Percentiles rank a stretch among this genome's conserved stretches.
Conservation (phyloP, 2,113 vertebrate genomes). For the Ictidomys tridecemlineatus region DNA sequence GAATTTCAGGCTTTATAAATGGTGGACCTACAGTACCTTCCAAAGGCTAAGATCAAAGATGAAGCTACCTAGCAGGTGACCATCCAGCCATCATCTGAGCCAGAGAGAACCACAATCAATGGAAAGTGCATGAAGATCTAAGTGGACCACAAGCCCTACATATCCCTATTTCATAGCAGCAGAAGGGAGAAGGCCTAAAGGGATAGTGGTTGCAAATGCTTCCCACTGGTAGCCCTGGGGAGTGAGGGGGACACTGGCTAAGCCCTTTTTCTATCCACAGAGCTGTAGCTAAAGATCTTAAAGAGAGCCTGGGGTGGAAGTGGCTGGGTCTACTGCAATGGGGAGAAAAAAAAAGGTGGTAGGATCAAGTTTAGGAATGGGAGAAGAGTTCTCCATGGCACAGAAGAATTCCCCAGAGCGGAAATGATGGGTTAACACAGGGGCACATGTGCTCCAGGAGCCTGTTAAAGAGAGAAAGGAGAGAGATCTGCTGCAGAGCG, state of each 20-base stretch:
- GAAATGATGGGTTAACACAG: not conserved
- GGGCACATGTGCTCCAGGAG: accelerated
- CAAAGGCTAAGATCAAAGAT: not conserved
- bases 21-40: not conserved
- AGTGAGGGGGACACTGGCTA: not conserved
- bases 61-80: too few species aligned
- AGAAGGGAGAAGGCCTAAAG: not conserved
- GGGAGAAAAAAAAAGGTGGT: not conserved
- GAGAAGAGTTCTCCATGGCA: not conserved
- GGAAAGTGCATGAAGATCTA: not conserved
- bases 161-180: accelerated
- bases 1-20: not conserved
- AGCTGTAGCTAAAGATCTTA: not conserved
- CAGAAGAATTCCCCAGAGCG: not conserved
- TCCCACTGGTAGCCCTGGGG: accelerated
- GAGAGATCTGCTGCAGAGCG: accelerated
- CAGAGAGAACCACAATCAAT: not conserved
- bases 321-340: too few species aligned
- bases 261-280: not conserved
- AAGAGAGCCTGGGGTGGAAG: not conserved
- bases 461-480: accelerated
- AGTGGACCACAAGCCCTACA: too few species aligned
- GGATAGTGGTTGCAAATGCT: not conserved
- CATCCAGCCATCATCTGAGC: not conserved
- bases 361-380: not conserved